Conservation (phyloP, 2,113 vertebrate genomes). For the Megaceryle maxima region DNA sequence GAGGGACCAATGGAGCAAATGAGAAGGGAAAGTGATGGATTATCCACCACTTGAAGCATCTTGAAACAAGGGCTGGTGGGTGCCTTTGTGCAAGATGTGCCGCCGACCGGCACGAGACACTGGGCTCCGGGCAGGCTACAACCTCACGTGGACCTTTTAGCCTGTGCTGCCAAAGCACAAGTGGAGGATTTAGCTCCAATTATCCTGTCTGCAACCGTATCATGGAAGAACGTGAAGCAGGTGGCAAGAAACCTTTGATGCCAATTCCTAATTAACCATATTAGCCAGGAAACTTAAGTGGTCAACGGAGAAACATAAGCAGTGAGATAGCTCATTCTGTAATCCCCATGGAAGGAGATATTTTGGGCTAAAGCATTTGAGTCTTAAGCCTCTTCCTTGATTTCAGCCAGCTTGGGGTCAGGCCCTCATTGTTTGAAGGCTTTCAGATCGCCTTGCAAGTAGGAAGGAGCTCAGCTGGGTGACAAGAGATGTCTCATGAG, state of each 20-base stretch:
- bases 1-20: neutral
- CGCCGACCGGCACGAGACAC: neutral
- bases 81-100: neutral
- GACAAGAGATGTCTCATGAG: neutral
- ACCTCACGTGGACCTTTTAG: neutral
- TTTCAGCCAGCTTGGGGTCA: neutral
- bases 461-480: neutral
- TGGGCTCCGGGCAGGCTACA: neutral
- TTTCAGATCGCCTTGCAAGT: neutral
- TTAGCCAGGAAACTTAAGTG: neutral
- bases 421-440: neutral
- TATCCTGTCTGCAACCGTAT: neutral
- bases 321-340: neutral
- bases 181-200: neutral
- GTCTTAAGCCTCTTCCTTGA: neutral
- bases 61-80: neutral
- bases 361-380: neutral
- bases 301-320: neutral
- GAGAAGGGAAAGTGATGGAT: constrained; percentile 16
- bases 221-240: neutral
- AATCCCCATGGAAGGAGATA: neutral
- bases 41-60: constrained; percentile 17
- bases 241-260: neutral
- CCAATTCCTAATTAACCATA: neutral
- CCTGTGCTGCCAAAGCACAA: neutral